Base-by-base conservation (phyloP, 2,113 vertebrate genomes). In the Camelus bactrianus region DNA sequence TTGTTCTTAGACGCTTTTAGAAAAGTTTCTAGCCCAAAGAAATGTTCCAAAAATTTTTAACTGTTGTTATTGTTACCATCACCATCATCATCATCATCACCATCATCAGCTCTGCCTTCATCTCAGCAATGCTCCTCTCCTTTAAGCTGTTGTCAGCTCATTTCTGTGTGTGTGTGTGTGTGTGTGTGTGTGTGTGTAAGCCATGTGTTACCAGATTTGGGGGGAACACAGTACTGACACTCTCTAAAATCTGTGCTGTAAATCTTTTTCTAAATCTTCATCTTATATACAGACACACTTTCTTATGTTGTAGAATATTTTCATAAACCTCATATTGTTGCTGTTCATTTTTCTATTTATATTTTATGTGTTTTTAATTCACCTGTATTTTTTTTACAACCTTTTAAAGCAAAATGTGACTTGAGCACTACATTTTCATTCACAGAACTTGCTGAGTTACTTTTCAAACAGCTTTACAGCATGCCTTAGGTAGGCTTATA, bases 321-420 rank as follows among this genome's bases (percentile, higher is more conserved):
- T 94, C 54, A 38, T 64, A 60, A 75, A 8, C 19, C 28, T 84
- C 72, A 26, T 17, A 54, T 28, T 60, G 38, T 85, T 84, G 38
- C 54, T 83, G 16, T 75, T 85, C 2, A 85, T 88, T 92, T 79
- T 50, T 81, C 50, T 77, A 50, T 54, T 50, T 77, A 7, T 82
- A 42, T n/a, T 5, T 42, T 42, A 42, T 42, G 38, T 42, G 38
- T 42, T 56, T 84, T 92, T 72, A 93, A 86, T 38, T 67, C 4
- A 65, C 32, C 58, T 97, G 46, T 96, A 96, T 42, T 42, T 98
- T 98, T 96, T 62, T 91, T 92, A 91, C 82, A 69, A 93, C 76
- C n/a, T 46, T 65, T 93, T 81, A 79, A 82, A 94, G 90, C 72
- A 92, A 28, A 95, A 91, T 5, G 38, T 81, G 54, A 90, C 62